These are phyloP conservation scores for Sardinella longiceps DNA, from an alignment of 2,797 vertebrate species.

Conservation along the genomic window DNA sequence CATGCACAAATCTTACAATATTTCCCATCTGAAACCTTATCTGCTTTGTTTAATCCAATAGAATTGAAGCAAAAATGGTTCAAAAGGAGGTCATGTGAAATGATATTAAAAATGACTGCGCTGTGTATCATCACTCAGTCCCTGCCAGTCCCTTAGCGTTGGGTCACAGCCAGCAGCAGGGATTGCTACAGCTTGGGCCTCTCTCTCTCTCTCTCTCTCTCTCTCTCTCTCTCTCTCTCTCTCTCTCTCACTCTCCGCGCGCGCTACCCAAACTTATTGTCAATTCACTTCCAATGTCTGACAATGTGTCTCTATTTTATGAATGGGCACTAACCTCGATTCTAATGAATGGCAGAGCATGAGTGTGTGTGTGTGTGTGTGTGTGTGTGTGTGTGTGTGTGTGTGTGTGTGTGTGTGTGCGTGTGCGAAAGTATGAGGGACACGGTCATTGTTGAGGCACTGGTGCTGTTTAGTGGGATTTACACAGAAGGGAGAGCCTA, in stretches of 20 bases:
- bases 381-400: constrained; percentile 42
- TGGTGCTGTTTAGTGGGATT: constrained; percentile 52
- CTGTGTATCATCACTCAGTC: constrained; percentile 39
- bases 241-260: no score
- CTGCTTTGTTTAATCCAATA: constrained; percentile 60
- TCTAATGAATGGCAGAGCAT: constrained; percentile 51
- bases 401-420: constrained; percentile 38
- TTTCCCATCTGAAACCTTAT: constrained; percentile 54
- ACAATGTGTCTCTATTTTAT: constrained; percentile 54
- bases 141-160: constrained; percentile 31
- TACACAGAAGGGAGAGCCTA: constrained; percentile 42
- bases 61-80: constrained; percentile 52
- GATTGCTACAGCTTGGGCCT: constrained; percentile 10
- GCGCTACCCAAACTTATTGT: constrained; percentile 26
- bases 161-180: constrained; percentile 35
- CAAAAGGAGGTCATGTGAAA: constrained; percentile 52
- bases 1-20: constrained; percentile 43
- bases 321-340: constrained; percentile 52
- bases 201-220: no score
- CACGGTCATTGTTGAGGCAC: constrained; percentile 45
- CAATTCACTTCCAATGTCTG: constrained; percentile 37
- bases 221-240: no score
- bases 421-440: constrained; percentile 34
- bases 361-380: constrained; percentile 36
- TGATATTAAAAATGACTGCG: constrained; percentile 51